These are phyloP conservation scores for Gastrophryne carolinensis DNA, from an alignment of 2,797 vertebrate species.

Conservation along the genomic window DNA sequence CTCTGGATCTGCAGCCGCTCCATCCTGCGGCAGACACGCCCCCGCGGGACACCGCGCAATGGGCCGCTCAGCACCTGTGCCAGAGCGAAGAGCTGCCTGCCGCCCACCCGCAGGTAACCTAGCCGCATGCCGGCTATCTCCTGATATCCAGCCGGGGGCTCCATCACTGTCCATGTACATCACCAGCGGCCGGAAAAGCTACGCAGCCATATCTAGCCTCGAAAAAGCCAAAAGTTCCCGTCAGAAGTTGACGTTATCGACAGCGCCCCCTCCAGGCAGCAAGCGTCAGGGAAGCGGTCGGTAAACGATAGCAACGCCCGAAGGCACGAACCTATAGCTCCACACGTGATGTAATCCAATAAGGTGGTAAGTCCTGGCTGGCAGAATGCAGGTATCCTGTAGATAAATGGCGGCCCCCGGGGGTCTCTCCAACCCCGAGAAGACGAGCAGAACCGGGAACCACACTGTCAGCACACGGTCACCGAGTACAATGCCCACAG, in stretches of 20 bases:
- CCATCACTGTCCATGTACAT: conserved; percentile 50
- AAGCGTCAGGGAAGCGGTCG: not conserved
- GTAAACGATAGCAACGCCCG: not conserved
- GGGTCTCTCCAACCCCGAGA: too few relatives aligned
- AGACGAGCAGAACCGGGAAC: not conserved
- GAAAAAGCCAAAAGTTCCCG: not conserved
- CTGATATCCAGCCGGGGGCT: conserved; percentile 60
- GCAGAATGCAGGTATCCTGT: not conserved
- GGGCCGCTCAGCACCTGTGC: conserved; percentile 65
- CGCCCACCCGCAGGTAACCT: conserved; percentile 66
- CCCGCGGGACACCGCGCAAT: conserved; percentile 63
- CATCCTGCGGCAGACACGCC: conserved; percentile 66
- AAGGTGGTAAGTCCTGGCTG: too few relatives aligned
- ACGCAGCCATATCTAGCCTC: too few relatives aligned
- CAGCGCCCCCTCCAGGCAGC: not conserved
- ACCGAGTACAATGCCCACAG: conserved; percentile 1
- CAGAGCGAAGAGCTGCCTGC: conserved; percentile 66
- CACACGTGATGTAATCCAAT: too few relatives aligned
- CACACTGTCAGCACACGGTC: not conserved
- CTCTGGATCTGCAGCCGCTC: conserved; percentile 64
- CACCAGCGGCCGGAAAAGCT: not conserved
- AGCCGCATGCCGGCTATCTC: conserved; percentile 63
- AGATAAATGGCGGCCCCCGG: too few relatives aligned
- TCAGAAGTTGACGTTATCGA: not conserved
- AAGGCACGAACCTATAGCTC: not conserved